Conservation (phyloP, 2,113 vertebrate species). For the Parus major region DNA sequence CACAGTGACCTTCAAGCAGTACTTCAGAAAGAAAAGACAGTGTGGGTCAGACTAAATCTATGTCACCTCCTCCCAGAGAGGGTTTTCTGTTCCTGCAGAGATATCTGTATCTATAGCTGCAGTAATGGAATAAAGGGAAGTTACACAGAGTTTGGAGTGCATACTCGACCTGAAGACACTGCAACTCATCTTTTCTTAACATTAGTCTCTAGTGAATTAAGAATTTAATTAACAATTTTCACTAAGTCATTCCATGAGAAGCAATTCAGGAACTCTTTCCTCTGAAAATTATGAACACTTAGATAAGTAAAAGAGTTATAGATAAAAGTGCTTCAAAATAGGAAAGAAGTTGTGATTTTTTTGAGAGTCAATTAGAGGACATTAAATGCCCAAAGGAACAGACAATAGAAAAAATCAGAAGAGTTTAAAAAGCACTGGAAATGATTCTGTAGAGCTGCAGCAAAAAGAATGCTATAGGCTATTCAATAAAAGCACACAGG, state of each 20-base stretch:
- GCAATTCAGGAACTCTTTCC: neutral
- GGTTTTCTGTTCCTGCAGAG: neutral
- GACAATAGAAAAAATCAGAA: neutral
- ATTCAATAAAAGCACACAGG: neutral
- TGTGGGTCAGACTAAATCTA: neutral
- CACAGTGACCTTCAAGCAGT: neutral
- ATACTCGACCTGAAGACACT: neutral
- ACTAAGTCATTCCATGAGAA: neutral
- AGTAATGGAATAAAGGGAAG: neutral
- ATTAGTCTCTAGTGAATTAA: neutral
- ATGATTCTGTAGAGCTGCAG: neutral
- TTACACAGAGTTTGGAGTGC: neutral
- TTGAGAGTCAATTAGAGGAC: neutral
- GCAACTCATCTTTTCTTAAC: neutral
- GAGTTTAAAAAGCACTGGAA: neutral
- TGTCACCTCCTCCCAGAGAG: neutral
- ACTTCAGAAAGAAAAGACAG: neutral
- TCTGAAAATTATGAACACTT: neutral
- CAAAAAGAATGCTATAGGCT: neutral
- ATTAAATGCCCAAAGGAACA: neutral
- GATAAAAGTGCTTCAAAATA: neutral
- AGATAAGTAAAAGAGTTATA: neutral
- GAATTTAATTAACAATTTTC: neutral
- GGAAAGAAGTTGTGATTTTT: neutral
- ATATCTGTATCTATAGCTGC: fast-evolving